Evolutionary conservation across 1,140 invertebrate genomes (phyloP).

Genomic region (Ylistrum balloti): DNA sequence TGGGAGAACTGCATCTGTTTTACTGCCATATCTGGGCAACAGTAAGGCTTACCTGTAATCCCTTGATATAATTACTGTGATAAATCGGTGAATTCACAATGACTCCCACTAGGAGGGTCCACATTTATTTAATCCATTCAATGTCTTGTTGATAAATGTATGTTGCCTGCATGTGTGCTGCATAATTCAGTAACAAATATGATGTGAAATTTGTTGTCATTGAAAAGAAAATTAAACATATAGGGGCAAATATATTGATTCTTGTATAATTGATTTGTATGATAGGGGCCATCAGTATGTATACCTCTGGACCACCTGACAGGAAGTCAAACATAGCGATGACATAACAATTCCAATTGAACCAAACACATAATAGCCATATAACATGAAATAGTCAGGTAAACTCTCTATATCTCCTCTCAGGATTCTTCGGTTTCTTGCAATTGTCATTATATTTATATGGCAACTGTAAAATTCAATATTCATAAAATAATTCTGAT

Average conservation of each 20-base stretch:
- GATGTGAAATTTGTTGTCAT: neutral
- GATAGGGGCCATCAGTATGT: neutral
- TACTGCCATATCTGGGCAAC: constrained; percentile 1
- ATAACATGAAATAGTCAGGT: too few species aligned
- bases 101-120: neutral
- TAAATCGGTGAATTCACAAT: neutral
- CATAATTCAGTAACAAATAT: neutral
- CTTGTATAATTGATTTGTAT: neutral
- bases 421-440: too few species aligned
- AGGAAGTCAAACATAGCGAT: neutral
- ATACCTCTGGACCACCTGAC: neutral
- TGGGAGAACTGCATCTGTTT: neutral
- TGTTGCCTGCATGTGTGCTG: neutral
- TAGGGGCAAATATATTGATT: neutral
- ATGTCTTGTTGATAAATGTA: neutral
- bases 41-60: neutral
- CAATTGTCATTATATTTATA: too few species aligned
- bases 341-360: neutral
- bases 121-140: neutral
- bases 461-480: too few species aligned
- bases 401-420: too few species aligned
- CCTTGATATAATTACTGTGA: neutral
- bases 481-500: too few species aligned
- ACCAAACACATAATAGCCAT: neutral
- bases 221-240: neutral